Evolutionary conservation across 1,140 invertebrate genomes (phyloP).

Genomic region (Atta texana): DNA sequence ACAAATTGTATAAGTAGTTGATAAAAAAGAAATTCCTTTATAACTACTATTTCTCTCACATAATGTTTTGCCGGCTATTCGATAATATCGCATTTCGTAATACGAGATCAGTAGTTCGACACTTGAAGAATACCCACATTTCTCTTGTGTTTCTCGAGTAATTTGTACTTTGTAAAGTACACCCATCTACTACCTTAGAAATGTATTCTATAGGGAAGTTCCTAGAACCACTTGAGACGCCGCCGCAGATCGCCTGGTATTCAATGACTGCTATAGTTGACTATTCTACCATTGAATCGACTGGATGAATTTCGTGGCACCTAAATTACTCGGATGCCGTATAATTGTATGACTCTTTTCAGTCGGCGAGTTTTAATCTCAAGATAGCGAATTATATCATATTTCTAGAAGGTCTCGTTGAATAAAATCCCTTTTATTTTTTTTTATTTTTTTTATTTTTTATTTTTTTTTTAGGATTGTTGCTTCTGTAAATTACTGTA

Average conservation of each 20-base stretch:
- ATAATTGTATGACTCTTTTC: background rate
- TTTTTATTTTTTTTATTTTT: background rate
- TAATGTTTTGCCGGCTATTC: background rate
- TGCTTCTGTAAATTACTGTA: background rate
- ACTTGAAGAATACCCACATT: constrained; percentile 7
- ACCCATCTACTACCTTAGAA: constrained; percentile 45
- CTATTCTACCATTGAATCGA: constrained; percentile 61
- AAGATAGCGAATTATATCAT: background rate
- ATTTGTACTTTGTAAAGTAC: constrained; percentile 39
- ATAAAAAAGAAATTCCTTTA: background rate
- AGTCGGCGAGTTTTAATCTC: background rate
- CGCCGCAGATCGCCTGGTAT: constrained; percentile 52
- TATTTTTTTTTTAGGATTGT: background rate
- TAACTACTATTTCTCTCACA: background rate
- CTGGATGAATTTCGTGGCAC: constrained; percentile 54
- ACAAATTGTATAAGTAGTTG: background rate
- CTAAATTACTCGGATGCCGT: constrained; percentile 69
- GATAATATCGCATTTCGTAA: background rate
- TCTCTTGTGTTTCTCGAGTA: constrained; percentile 38
- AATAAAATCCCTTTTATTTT: background rate
- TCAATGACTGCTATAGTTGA: constrained; percentile 43
- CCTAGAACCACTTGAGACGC: constrained; percentile 48
- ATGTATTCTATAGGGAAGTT: constrained; percentile 65
- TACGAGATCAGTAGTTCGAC: background rate
- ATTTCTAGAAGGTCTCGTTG: background rate